Evolutionary conservation across 2,113 vertebrate species (phyloP).

Genomic region (Monopterus albus): DNA sequence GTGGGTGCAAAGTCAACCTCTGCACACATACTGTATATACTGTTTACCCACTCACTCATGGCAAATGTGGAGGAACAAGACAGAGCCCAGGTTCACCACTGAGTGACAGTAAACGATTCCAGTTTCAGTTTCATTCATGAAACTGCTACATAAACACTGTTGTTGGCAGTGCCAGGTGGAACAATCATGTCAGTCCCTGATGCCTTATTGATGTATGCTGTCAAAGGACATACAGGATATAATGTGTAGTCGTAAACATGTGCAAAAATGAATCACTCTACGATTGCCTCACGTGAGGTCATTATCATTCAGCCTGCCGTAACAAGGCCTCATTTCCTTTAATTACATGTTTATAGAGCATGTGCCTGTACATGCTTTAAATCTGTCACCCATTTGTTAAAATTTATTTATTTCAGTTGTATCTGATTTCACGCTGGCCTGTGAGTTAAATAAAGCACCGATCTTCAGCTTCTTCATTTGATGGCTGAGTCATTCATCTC

Average conservation of each 20-base stretch:
- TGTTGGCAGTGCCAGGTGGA: background rate
- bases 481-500: slow-evolving; percentile 60
- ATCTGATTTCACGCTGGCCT: slow-evolving; percentile 38
- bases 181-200: background rate
- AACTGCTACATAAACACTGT: background rate
- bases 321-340: background rate
- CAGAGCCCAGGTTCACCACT: too few species aligned
- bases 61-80: too few species aligned
- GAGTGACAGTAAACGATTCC: background rate
- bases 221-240: too few species aligned
- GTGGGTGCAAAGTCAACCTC: background rate
- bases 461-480: slow-evolving; percentile 47
- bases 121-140: background rate
- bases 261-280: too few species aligned
- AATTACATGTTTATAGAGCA: background rate
- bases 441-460: slow-evolving; percentile 51
- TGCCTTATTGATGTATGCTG: background rate
- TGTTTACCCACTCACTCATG: too few species aligned
- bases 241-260: too few species aligned
- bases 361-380: background rate
- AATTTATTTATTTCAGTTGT: slow-evolving; percentile 24
- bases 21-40: background rate
- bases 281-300: too few species aligned
- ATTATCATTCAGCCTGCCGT: background rate
- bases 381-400: slow-evolving; percentile 12